Evolutionary conservation across 2,888 invertebrate species (phyloP), one percentile per base, ranked within the genome.

Genomic region (Cosmopolites sordidus): DNA sequence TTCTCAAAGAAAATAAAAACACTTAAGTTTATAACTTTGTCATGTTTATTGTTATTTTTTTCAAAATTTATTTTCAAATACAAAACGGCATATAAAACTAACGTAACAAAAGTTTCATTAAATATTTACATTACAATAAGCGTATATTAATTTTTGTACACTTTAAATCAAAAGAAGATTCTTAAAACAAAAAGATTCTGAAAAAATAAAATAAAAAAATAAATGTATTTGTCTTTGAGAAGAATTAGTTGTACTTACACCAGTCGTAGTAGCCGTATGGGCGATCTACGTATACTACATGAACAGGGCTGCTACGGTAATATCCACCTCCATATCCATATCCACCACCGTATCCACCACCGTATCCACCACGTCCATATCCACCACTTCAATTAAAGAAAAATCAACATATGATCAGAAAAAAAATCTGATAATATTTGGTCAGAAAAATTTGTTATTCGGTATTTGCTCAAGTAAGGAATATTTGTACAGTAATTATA

Each of bases 321-420:
- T 42, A 44, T 33, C 49, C 48, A 41, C 41, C 29, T 30, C 49
- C 54, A 40, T 48, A 48, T 43, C 50, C 50, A 15, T n/a, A 12
- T 15, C 50, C 50, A 40, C 45, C 39, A 14, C 46, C 45, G 29
- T 37, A 29, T 45, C 45, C 33, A 33, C 33, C 33, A 33, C 33
- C 12, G 11, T 6, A 29, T 22, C 22, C 22, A 5, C 22, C 22
- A 22, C 22, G n/a, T n/a, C n/a, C n/a, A n/a, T n/a, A n/a, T n/a
- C n/a, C n/a, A n/a, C n/a, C n/a, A n/a, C n/a, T n/a, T n/a, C n/a
- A n/a, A n/a, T n/a, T n/a, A n/a, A n/a, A n/a, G n/a, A n/a, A n/a
- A n/a, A n/a, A n/a, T n/a, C n/a, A n/a, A n/a, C n/a, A n/a, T n/a
- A n/a, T n/a, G n/a, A n/a, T n/a, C n/a, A n/a, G n/a, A n/a, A n/a